Evolutionary conservation across 1,140 invertebrate genomes (phyloP).

Genomic region (Hyposmocoma kahamanoa): DNA sequence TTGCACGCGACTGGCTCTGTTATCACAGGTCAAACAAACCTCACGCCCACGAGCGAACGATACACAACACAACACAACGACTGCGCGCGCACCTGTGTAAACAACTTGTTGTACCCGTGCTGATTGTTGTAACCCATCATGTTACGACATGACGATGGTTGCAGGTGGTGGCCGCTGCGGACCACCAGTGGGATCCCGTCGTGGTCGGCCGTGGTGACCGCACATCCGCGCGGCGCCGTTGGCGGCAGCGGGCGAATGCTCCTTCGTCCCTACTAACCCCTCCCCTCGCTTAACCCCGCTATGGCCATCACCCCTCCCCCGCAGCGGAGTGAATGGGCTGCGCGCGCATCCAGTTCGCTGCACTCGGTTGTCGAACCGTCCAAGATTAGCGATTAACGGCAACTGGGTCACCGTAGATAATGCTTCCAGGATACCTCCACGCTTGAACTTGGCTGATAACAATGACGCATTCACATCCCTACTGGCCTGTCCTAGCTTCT

Average conservation of each 20-base stretch:
- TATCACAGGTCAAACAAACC: too few relatives aligned
- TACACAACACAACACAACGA: background rate
- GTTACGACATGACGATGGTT: conserved; percentile 65
- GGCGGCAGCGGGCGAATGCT: conserved; percentile 23
- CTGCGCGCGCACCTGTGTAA: conserved; percentile 83
- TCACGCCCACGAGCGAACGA: background rate
- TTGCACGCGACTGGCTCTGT: too few relatives aligned
- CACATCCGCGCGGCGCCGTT: conserved; percentile 30
- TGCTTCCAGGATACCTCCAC: too few relatives aligned
- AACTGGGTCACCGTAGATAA: conserved; percentile 11
- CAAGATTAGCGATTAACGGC: conserved; percentile 23
- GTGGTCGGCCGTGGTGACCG: conserved; percentile 57
- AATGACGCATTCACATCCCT: too few relatives aligned
- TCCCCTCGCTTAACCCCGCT: conserved; percentile 6
- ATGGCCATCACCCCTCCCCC: conserved; percentile 11
- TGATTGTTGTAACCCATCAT: conserved; percentile 86
- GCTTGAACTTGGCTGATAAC: too few relatives aligned
- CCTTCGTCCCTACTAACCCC: conserved; percentile 15
- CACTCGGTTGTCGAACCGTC: background rate
- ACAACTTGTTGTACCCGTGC: conserved; percentile 91
- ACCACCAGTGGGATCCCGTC: conserved; percentile 65
- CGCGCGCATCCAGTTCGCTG: conserved; percentile 39
- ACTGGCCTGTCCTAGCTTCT: too few relatives aligned
- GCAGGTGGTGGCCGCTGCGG: conserved; percentile 54
- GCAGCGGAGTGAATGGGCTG: conserved; percentile 45